Base-by-base conservation (phyloP, 2,888 invertebrate species). In the Limnephilus marmoratus region DNA sequence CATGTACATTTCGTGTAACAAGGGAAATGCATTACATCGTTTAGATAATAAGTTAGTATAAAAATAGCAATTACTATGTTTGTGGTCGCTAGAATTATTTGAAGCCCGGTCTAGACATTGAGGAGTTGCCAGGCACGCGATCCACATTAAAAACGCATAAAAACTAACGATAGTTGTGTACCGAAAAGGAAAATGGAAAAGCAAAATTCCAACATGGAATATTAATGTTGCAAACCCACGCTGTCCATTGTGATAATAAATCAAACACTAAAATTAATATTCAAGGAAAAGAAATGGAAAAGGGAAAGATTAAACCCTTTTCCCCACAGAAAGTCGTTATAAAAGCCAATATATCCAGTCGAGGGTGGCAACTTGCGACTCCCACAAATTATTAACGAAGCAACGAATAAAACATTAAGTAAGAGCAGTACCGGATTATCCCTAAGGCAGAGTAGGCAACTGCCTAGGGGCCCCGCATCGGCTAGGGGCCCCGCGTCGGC, bases 61-160 rank as follows among this genome's bases (percentile, higher is more conserved):
- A 31, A 83, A 83, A 82, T 82, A 15, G 34, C 34, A 31, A 34
- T 34, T 83, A 34, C 13, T 83, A 34, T 34, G 18, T 83, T 68
- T 68, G 24, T 49, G 53, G 7, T 68, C 24, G 68, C 24, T 68
- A 7, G 68, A 68, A 68, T 68, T 24, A 68, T 83, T 83, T 37
- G 34, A 83, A 34, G 24, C 18, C 1, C 37, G 37, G 83, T 83
- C 83, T 83, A 83, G 31, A 83, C 83, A 24, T n/a, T 13, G 37
- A 83, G 83, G 83, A 34, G 15, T 34, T 34, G 83, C 24, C 12
- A 29, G 29, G 45, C 86, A 86, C 86, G 86, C 86, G 86, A 86
- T 49, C 86, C 86, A 29, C n/a, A 86, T 86, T 86, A 45, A 45
- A 86, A 86, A 34, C 45, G 45, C 11, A 85, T n/a, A 45, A 85